phyloP scores from a whole-genome alignment of 1,140 invertebrate genomes.

The Eueides isabella region DNA sequence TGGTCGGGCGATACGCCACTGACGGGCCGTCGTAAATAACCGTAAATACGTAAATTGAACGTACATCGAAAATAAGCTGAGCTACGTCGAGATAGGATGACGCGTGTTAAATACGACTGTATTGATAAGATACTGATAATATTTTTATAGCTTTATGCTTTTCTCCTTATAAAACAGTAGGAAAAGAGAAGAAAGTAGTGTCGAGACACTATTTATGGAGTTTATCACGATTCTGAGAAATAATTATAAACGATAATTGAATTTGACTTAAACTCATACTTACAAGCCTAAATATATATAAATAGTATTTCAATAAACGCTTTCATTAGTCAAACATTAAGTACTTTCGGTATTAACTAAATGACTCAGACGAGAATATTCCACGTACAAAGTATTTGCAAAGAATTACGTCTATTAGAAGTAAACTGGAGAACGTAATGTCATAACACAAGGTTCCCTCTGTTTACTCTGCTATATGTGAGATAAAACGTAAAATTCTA shows the following conservation, averaged over 20 bases:
- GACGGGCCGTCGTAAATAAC: slow-evolving; percentile 1
- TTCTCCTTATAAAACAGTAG: not conserved
- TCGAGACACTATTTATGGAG: no score
- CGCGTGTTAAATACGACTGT: not conserved
- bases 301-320: no score
- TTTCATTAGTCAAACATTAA: not conserved
- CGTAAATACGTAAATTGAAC: slow-evolving; percentile 7
- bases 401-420: no score
- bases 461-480: not conserved
- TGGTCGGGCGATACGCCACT: not conserved
- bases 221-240: no score
- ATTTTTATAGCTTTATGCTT: not conserved
- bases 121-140: not conserved
- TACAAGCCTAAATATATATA: no score
- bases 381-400: no score
- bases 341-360: not conserved
- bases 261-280: no score
- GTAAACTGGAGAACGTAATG: not conserved
- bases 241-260: no score
- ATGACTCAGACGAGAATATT: no score
- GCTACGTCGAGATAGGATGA: not conserved
- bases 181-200: no score
- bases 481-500: not conserved
- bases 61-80: not conserved
- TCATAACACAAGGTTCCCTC: not conserved